These are phyloP conservation scores for Crenuchus spilurus DNA, from an alignment of 2,797 vertebrate species.

Conservation along the genomic window DNA sequence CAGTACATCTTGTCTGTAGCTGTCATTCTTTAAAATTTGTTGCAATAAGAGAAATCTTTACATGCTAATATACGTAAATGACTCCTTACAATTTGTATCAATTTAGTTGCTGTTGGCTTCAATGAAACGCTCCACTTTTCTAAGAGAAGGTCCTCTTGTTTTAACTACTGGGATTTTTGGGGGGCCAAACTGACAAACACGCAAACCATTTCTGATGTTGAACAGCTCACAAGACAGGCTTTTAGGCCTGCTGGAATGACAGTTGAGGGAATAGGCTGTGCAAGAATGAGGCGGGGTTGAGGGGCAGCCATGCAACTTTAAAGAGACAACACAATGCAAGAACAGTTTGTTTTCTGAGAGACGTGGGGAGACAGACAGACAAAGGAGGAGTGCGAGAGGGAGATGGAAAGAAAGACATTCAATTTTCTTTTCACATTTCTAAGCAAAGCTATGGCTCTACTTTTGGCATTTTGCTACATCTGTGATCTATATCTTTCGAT, in stretches of 20 bases:
- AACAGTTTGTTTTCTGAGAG: constrained; percentile 66
- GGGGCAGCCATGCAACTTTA: constrained; percentile 76
- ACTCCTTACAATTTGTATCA: not conserved
- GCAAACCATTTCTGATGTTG: constrained; percentile 79
- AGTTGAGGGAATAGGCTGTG: constrained; percentile 73
- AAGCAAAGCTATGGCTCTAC: constrained; percentile 42
- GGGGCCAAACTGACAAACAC: constrained; percentile 77
- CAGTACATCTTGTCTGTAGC: not conserved
- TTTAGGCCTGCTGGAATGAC: constrained; percentile 77
- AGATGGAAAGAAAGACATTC: constrained; percentile 67
- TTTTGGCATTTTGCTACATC: constrained; percentile 30
- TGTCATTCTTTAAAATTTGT: not conserved
- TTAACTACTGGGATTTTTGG: constrained; percentile 55
- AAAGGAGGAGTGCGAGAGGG: constrained; percentile 46
- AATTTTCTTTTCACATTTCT: constrained; percentile 66
- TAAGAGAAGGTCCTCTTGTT: constrained; percentile 39
- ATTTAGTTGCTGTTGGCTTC: constrained; percentile 34
- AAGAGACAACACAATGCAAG: constrained; percentile 75
- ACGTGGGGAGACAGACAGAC: constrained; percentile 59
- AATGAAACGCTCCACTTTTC: constrained; percentile 26
- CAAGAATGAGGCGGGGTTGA: constrained; percentile 56
- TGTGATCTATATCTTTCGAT: constrained; percentile 46
- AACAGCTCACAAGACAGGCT: constrained; percentile 77
- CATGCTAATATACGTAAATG: not conserved
- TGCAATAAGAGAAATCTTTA: not conserved